These are phyloP conservation scores for Malacosoma neustria DNA, from an alignment of 2,888 invertebrate genomes.

Conservation along the genomic window DNA sequence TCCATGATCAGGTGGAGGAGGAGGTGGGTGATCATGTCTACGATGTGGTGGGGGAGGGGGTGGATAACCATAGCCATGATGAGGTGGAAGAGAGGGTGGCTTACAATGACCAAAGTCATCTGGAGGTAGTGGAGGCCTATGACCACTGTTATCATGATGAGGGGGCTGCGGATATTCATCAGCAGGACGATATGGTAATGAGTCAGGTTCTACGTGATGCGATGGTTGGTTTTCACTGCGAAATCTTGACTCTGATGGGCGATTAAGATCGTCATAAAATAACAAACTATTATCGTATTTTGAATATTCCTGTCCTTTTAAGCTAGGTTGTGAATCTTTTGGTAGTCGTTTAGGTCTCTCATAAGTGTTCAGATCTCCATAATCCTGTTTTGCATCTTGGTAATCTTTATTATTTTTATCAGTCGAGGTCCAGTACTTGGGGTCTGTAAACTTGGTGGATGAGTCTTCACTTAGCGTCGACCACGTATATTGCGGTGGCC, in stretches of 20 bases:
- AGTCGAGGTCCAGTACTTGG: background rate
- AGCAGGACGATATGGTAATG: constrained; percentile 8
- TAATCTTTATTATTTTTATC: background rate
- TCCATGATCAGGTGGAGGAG: constrained; percentile 5
- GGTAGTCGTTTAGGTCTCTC: background rate
- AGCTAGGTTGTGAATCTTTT: background rate
- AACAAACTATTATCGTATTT: background rate
- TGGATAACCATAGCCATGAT: constrained; percentile 6
- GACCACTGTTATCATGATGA: constrained; percentile 3
- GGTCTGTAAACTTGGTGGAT: background rate
- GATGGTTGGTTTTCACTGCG: too few species aligned
- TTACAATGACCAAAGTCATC: background rate
- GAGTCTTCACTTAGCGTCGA: constrained; percentile 1
- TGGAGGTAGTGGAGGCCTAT: constrained; percentile 8
- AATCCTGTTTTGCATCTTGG: background rate
- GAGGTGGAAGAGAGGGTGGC: constrained; percentile 6
- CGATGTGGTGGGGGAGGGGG: constrained; percentile 11
- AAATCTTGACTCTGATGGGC: too few species aligned
- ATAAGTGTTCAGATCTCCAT: background rate
- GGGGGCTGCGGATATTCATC: constrained; percentile 9
- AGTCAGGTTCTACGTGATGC: constrained; percentile 10
- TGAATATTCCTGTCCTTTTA: background rate
- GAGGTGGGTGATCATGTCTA: constrained; percentile 9
- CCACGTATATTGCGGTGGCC: constrained; percentile 12
- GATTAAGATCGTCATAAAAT: background rate